Conservation (phyloP, 2,113 vertebrate genomes). For the Vimba vimba region DNA sequence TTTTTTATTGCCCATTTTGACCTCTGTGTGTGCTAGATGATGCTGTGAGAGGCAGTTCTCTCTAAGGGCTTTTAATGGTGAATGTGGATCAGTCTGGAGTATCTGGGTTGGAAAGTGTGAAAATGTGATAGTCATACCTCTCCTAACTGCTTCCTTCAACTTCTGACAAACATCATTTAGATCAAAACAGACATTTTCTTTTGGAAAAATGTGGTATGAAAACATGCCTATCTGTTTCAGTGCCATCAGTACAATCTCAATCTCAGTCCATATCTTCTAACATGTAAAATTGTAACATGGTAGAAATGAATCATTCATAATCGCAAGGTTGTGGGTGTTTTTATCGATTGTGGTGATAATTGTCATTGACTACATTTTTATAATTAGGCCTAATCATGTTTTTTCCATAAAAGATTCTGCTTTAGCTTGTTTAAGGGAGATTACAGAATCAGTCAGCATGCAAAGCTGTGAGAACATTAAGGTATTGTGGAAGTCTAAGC, state of each 20-base stretch:
- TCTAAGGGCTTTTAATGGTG: conserved; percentile 20
- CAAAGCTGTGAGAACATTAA: conserved; percentile 65
- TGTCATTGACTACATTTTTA: not conserved
- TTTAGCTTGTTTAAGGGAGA: conserved; percentile 57
- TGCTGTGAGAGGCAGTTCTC: conserved; percentile 10
- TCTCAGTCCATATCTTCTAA: not conserved
- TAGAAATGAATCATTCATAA: not conserved
- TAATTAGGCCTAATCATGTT: not conserved
- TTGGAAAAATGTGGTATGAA: not conserved
- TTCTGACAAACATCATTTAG: conserved; percentile 36
- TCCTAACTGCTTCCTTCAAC: conserved; percentile 2
- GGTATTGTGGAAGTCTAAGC: conserved; percentile 28
- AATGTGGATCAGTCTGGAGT: conserved; percentile 30
- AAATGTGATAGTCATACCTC: conserved; percentile 25
- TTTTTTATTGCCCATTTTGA: conserved; percentile 29
- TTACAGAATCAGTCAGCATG: conserved; percentile 72
- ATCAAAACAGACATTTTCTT: conserved; percentile 6
- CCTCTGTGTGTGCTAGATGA: conserved; percentile 20
- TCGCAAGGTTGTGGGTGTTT: conserved; percentile 58
- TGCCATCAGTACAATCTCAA: not conserved
- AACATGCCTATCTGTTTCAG: not conserved
- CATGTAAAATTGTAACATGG: too few relatives aligned
- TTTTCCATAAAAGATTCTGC: not conserved
- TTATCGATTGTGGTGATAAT: not conserved
- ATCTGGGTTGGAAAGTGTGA: conserved; percentile 3